Evolutionary conservation across 1,140 invertebrate genomes (phyloP).

Genomic region (Micrasema minimum): DNA sequence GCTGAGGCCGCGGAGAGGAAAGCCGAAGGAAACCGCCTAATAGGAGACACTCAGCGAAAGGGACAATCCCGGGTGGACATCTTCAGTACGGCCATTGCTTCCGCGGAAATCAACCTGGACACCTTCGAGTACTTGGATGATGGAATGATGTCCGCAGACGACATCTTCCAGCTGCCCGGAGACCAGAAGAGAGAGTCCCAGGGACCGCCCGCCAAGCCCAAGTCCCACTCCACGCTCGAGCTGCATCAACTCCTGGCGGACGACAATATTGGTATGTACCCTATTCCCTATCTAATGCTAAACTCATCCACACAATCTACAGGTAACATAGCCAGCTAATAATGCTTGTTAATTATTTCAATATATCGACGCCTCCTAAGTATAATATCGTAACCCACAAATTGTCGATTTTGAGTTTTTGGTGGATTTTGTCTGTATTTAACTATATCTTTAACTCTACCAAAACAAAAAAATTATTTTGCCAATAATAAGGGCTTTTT

Average conservation of each 20-base stretch:
- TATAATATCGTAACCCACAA: too few relatives aligned
- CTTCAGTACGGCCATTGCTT: slow-evolving; percentile 64
- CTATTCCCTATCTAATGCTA: neutral
- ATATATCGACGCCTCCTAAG: neutral
- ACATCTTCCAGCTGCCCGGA: slow-evolving; percentile 56
- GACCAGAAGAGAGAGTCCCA: neutral
- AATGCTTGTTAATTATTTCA: neutral
- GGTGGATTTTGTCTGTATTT: too few relatives aligned
- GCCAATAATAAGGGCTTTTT: too few relatives aligned
- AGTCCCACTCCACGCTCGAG: slow-evolving; percentile 5
- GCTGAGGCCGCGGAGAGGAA: neutral
- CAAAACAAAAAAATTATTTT: too few relatives aligned
- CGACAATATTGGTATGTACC: slow-evolving; percentile 20
- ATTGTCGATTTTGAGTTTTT: too few relatives aligned
- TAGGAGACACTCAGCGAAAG: slow-evolving; percentile 55
- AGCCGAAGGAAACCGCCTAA: slow-evolving; percentile 47
- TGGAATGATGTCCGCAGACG: slow-evolving; percentile 63
- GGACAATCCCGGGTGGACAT: slow-evolving; percentile 62
- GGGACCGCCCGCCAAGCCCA: neutral
- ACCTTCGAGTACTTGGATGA: slow-evolving; percentile 65
- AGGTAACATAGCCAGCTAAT: neutral
- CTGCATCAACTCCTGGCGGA: slow-evolving; percentile 17
- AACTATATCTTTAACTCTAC: too few relatives aligned
- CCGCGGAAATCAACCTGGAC: slow-evolving; percentile 65
- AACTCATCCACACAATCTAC: too few relatives aligned